Evolutionary conservation across 2,113 vertebrate genomes (phyloP).

Genomic region (Lophius piscatorius): DNA sequence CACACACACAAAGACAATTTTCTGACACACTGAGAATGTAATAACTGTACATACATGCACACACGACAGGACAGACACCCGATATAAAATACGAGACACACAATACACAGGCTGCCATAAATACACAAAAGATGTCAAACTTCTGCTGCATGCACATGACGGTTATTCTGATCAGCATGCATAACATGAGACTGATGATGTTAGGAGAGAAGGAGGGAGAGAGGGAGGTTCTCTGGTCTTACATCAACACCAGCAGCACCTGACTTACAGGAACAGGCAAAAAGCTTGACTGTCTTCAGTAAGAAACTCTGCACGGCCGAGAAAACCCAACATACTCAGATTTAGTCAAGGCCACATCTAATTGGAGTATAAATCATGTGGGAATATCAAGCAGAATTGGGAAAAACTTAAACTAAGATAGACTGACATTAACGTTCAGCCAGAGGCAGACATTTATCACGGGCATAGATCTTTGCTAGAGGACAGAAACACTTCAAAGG

Average conservation of each 20-base stretch:
- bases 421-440: conserved; percentile 4
- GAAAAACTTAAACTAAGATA: conserved; percentile 1
- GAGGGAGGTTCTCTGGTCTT: conserved; percentile 44
- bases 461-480: conserved; percentile 16
- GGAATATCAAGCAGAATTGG: not conserved
- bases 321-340: conserved; percentile 29
- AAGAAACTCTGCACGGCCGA: no score
- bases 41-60: not conserved
- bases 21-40: conserved; percentile 9
- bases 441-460: conserved; percentile 12
- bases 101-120: conserved; percentile 39
- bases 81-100: not conserved
- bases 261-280: conserved; percentile 39
- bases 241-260: conserved; percentile 49
- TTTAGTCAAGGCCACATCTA: not conserved
- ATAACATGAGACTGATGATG: conserved; percentile 35
- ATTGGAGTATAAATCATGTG: conserved; percentile 6
- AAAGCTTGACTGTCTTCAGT: conserved; percentile 31
- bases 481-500: conserved; percentile 25
- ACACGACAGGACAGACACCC: not conserved
- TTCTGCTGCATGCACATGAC: conserved; percentile 39
- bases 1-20: not conserved
- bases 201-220: not conserved
- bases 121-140: conserved; percentile 23
- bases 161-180: conserved; percentile 50